Base-by-base conservation (phyloP, 2,888 invertebrate species). In the Drosophila borealis region DNA sequence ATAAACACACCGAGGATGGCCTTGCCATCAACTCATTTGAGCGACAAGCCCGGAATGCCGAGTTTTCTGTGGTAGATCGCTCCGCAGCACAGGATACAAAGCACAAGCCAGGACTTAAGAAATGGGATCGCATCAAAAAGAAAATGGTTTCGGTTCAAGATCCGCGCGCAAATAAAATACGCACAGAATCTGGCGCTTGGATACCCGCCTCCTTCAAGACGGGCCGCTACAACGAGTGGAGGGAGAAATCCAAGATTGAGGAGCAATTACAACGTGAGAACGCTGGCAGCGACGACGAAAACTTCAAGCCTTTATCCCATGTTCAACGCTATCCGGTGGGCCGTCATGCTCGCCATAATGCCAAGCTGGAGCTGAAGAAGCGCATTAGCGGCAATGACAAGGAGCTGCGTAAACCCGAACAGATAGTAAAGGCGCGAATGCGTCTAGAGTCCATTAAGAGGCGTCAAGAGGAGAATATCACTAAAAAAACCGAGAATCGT, bases 101-200 rank as follows among this genome's bases (percentile, higher is more conserved):
- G 36, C 93, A 94, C 54, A 94, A 94, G 54, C 94, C 93, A 3
- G 94, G 95, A 71, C 92, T 94, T 78, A 95, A 95, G 90, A 95
- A 95, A 90, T 98, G 99, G 99, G 99, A 99, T 93, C 94, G 98
- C 51, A 98, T 98, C 91, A 96, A 97, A 92, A 99, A 99, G 94
- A 98, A 97, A 93, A 98, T 98, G 96, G 96, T 99, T 36, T 94
- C 95, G 29, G 94, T 91, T 4, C 89, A 91, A 66, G 92, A 90
- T 89, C 91, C 91, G 4, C 95, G 95, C 78, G 92, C 93, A 21
- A 96, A 96, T 59, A 97, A 96, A 93, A 98, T 99, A 76, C 96
- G 96, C 84, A 99, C 99, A 0, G 99, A 99, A 93, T 98, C 98
- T 69, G 99, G 99, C 17, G 95, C 95, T 0, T 97, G 97, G 95